Evolutionary conservation across 2,888 invertebrate species (phyloP), one percentile per base, ranked within the genome.

Genomic region (Abrostola triplasia): DNA sequence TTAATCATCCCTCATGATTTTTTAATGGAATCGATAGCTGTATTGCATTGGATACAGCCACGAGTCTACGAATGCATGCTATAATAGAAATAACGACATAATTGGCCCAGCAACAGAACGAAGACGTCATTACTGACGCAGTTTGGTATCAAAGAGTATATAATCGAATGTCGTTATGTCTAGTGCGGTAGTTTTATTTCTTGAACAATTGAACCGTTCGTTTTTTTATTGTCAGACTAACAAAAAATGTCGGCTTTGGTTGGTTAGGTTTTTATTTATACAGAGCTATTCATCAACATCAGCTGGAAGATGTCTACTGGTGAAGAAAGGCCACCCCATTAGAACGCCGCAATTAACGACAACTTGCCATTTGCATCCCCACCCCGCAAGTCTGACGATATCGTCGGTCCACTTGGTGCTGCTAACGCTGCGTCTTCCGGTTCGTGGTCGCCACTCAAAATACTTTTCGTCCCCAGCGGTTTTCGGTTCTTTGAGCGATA

Each of bases 101-200:
- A 70, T 74, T 57, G 56, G 50, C 55, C 47, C 49, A 56, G 38
- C 59, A 37, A 54, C 51, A 42, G 37, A 57, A 24, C 41, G 10
- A 37, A 55, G 56, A 73, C 66, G 66, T 73, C 73, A 73, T 62
- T 2, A 36, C 36, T 71, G 70, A 71, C 64, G 70, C 64, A 71
- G 59, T 67, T 10, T 47, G 24, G 8, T 24, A 24, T 13, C 44
- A 47, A 47, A 47, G 24, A 44, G 44, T 13, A 5, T 47, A 24
- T 24, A 47, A 24, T 47, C 44, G 13, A 24, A 24, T 47, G 44
- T 24, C 44, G 44, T 47, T 47, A 47, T 10, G 44, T 62, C 50
- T 72, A 12, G n/a, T 41, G 42, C 54, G 37, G 8, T 5, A 35
- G 50, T 48, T 67, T 66, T 50, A 5, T 40, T 40, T 52, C 1